Conservation (phyloP, 2,888 invertebrate species). For the Cryptus armator region DNA sequence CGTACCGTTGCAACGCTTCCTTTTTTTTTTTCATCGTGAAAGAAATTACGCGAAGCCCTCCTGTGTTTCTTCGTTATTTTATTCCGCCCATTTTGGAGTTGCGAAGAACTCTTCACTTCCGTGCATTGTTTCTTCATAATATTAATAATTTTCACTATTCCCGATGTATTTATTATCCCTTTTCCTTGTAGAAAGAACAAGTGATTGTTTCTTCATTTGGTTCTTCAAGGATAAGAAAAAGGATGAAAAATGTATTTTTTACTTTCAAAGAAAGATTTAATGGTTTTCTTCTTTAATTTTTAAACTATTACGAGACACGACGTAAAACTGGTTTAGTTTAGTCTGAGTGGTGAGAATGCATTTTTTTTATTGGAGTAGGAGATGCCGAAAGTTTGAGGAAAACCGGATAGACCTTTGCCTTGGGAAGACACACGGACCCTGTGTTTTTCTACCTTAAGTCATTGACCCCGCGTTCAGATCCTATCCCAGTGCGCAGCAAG, state of each 20-base stretch:
- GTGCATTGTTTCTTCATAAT: background rate
- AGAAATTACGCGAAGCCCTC: background rate
- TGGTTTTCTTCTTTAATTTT: background rate
- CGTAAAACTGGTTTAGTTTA: background rate
- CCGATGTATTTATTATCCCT: background rate
- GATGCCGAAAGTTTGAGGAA: conserved; percentile 1
- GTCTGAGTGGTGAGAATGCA: background rate
- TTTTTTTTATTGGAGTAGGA: background rate
- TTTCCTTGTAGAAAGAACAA: background rate
- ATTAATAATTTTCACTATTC: background rate
- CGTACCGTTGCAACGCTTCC: conserved; percentile 22
- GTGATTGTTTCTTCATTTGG: background rate
- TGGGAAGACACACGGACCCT: conserved; percentile 37
- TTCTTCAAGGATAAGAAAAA: background rate
- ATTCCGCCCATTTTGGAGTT: background rate
- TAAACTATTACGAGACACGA: background rate
- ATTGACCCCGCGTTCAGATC: conserved; percentile 56
- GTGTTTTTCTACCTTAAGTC: conserved; percentile 55
- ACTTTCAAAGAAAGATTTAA: background rate
- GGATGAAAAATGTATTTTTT: background rate
- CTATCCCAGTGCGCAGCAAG: conserved; percentile 49
- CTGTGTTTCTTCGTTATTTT: background rate
- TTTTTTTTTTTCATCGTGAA: conserved; percentile 6
- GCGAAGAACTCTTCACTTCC: background rate
- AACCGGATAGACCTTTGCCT: conserved; percentile 32